Base-by-base conservation (phyloP, 2,888 invertebrate species). In the Dryomyza anilis region DNA sequence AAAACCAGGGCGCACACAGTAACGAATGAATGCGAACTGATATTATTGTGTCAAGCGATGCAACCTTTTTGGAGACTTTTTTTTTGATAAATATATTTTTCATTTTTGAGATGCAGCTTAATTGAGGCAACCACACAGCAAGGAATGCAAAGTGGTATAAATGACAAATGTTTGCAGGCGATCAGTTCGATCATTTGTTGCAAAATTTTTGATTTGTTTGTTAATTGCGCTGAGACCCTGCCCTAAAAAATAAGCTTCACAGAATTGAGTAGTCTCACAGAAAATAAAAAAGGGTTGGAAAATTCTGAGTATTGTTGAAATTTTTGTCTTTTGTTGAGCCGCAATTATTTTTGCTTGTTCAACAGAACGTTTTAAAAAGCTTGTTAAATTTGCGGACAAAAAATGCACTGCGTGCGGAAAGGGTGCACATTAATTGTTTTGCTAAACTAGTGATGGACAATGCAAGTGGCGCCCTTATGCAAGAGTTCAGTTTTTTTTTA, bases 81-180 rank as follows among this genome's bases (percentile, higher is more conserved):
- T 29, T 27, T 16, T 12, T 14, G 10, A 12, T 36, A 10, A 36
- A 36, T 36, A 36, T 56, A 14, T 56, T 56, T 56, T 56, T 39
- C 30, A 19, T 33, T 56, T 36, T 10, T 5, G 46, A 29, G 25
- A 3, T 7, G 50, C n/a, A 46, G 30, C 58, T n/a, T 60, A 60
- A 60, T 60, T 60, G 59, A 60, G 59, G 59, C 59, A 48, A 60
- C 46, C 48, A 33, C n/a, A n/a, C 33, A 30, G 59, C 48, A 33
- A 25, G 67, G 70, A 70, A 70, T 70, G 70, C 70, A 70, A 70
- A 70, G 67, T 69, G 68, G 48, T 57, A 66, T 56, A 61, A 68
- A 70, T 70, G 70, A 68, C 70, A 70, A 70, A 70, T 70, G 70
- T 67, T 66, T 65, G 66, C 65, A 67, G 67, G 56, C 67, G 65